Percentiles rank a stretch among this genome's conserved stretches.
phyloP scores from a whole-genome alignment of 2,113 vertebrate species.

The Pterocles orientalis region DNA sequence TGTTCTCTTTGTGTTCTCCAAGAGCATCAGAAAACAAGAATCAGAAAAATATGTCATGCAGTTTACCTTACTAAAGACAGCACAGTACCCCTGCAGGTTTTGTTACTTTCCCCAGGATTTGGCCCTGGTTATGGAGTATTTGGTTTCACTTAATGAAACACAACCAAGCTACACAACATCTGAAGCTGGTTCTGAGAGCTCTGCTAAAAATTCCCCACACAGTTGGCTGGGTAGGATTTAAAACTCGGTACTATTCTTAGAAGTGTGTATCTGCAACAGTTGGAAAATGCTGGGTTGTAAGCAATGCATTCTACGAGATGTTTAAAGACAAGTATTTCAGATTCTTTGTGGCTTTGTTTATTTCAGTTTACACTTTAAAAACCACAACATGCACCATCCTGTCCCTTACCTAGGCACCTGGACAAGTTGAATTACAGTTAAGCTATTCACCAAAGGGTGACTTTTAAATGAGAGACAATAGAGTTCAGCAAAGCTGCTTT shows the following conservation, averaged over 20 bases:
- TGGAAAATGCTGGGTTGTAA: conserved; percentile 54
- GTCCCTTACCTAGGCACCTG: neutral
- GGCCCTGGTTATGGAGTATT: neutral
- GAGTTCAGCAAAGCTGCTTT: neutral
- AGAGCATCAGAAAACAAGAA: neutral
- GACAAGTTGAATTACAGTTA: neutral
- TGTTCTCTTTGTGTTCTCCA: neutral
- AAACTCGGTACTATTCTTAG: conserved; percentile 68
- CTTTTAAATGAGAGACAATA: neutral
- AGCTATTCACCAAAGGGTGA: neutral
- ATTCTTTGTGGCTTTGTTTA: neutral
- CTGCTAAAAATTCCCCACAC: conserved; percentile 66
- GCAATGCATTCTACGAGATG: neutral
- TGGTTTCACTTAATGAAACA: neutral
- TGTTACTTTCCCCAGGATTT: neutral
- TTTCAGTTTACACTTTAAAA: neutral
- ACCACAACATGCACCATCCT: neutral
- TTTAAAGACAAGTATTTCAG: neutral
- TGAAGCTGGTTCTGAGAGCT: neutral
- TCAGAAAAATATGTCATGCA: neutral
- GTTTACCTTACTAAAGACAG: neutral
- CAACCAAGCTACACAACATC: neutral
- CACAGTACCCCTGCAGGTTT: neutral
- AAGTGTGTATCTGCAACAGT: conserved; percentile 31
- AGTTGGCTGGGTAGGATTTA: conserved; percentile 57